Conservation (phyloP, 2,888 invertebrate species). For the Clivina fossor region DNA sequence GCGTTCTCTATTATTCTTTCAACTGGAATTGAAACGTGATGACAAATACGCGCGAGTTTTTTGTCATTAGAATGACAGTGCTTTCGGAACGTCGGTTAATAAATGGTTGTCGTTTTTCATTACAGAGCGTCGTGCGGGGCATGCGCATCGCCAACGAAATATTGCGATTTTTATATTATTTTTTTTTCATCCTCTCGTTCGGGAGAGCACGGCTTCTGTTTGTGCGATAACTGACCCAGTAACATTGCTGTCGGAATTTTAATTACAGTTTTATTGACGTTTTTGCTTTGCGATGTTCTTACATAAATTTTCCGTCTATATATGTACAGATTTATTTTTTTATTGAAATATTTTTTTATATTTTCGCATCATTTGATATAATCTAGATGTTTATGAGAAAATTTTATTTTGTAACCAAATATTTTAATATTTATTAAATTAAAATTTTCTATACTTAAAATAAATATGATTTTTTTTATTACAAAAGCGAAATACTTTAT, state of each 20-base stretch:
- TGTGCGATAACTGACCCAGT: conserved; percentile 21
- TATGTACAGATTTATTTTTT: too few relatives aligned
- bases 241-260: conserved; percentile 7
- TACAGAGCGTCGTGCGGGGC: too few relatives aligned
- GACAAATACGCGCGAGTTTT: conserved; percentile 25
- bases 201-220: too few relatives aligned
- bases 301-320: conserved; percentile 21
- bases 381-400: too few relatives aligned
- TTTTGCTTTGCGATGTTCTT: conserved; percentile 15
- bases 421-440: too few relatives aligned
- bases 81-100: conserved; percentile 25
- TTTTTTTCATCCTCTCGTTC: conserved; percentile 12
- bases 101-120: conserved; percentile 27
- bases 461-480: too few relatives aligned
- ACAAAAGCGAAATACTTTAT: too few relatives aligned
- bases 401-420: too few relatives aligned
- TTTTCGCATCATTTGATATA: too few relatives aligned
- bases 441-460: too few relatives aligned
- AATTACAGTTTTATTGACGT: conserved; percentile 21
- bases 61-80: conserved; percentile 29
- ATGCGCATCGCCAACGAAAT: conserved; percentile 14
- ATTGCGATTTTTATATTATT: conserved; percentile 21
- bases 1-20: conserved; percentile 22
- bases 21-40: conserved; percentile 28
- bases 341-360: too few relatives aligned